phyloP scores from a whole-genome alignment of 2,113 vertebrate genomes.

The Brevimyrus niger region DNA sequence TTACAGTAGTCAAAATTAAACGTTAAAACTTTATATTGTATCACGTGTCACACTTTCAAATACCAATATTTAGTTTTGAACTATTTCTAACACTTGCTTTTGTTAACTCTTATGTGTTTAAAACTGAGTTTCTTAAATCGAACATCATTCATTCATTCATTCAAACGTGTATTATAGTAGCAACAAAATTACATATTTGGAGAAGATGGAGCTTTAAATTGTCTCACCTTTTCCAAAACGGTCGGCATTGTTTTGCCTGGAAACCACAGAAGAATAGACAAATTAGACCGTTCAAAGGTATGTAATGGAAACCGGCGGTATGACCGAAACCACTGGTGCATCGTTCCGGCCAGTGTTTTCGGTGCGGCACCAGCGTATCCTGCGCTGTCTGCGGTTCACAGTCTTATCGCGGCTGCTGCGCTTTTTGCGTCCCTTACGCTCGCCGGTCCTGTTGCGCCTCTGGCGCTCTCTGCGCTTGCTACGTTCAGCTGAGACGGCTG shows the following conservation, averaged over 20 bases:
- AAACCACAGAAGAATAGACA: not conserved
- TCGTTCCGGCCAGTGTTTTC: not conserved
- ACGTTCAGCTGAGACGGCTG: not conserved
- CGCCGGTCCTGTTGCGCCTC: not conserved
- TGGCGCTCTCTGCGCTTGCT: not conserved
- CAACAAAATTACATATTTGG: not conserved
- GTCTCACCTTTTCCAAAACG: not conserved
- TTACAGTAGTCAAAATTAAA: not conserved
- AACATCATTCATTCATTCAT: not conserved
- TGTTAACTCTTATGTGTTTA: not conserved
- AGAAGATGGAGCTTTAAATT: not conserved
- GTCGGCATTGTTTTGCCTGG: not conserved
- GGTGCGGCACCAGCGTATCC: not conserved
- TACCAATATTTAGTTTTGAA: not conserved
- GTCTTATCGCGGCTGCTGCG: not conserved
- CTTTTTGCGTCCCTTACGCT: not conserved
- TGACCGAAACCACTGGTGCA: not conserved
- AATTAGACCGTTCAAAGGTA: not conserved
- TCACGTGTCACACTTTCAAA: not conserved
- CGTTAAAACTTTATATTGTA: not conserved
- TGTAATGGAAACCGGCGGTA: not conserved
- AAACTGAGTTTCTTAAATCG: not conserved
- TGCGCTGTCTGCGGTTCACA: not conserved
- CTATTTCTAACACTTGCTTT: not conserved
- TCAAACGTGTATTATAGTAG: not conserved